Base-by-base conservation (phyloP, 2,888 invertebrate species). In the Stenotaenia linearis region DNA sequence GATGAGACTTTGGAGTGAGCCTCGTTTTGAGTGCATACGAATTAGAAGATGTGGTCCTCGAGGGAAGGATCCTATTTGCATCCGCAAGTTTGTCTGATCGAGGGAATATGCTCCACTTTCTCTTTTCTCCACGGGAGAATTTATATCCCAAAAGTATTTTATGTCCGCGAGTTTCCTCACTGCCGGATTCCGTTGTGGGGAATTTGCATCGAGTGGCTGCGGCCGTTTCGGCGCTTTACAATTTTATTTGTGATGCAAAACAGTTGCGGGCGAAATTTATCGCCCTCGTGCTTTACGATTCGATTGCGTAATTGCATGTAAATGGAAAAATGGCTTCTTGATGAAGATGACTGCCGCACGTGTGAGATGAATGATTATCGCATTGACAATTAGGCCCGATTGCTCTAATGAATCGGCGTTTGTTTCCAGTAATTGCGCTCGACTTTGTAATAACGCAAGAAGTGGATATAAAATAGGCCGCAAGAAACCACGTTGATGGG, bases 71-170 rank as follows among this genome's bases (percentile, higher is more conserved):
- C 69, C 28, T 69, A 69, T 69, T 69, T 69, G 69, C 69, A 69
- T 69, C 69, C 69, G 25, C 15, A 69, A 69, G 69, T 50, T 50
- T 50, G 50, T 50, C 18, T 50, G 50, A 69, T 69, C 69, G 69
- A 25, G 69, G 69, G 69, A 25, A 69, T 25, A 69, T 69, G 69
- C 25, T 69, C 69, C 1, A 23, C 69, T 69, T 28, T 69, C 25
- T 28, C 69, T 69, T 69, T 69, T 69, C 69, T 28, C 28, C 25
- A 69, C 69, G 69, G 69, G 28, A 69, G 69, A 69, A 69, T 69
- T 69, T 69, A 69, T 69, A 28, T 28, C 69, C 69, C 25, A 69
- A 69, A 69, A 69, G 69, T 69, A 69, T 69, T 69, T 69, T 69
- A 69, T 69, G 69, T 69, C 69, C n/a, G 18, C 50, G 18, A 50